Evolutionary conservation across 1,140 invertebrate species (phyloP).

Genomic region (Drosophila virilis): DNA sequence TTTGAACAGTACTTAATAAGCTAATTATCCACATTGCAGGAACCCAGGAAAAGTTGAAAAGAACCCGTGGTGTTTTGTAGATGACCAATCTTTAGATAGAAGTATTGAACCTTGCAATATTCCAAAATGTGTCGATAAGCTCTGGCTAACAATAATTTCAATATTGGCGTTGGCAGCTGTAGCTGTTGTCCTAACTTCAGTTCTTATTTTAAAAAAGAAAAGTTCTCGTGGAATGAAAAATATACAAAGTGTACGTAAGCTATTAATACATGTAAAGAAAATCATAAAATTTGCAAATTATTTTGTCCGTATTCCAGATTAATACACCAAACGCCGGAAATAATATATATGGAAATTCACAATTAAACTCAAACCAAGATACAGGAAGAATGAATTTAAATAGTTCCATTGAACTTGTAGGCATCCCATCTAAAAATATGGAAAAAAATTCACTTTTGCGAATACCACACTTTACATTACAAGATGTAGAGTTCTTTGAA

Average conservation of each 20-base stretch:
- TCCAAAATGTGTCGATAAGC: slow-evolving; percentile 90
- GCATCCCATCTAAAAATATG: slow-evolving; percentile 81
- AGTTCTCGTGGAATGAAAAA: slow-evolving; percentile 86
- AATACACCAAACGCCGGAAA: slow-evolving; percentile 89
- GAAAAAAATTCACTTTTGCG: slow-evolving; percentile 85
- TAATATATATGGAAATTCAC: slow-evolving; percentile 90
- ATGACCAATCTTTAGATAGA: slow-evolving; percentile 87
- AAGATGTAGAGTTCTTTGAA: slow-evolving; percentile 95
- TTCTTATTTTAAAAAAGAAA: slow-evolving; percentile 85
- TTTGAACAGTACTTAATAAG: background rate
- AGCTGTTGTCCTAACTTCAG: slow-evolving; percentile 80
- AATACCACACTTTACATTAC: slow-evolving; percentile 90
- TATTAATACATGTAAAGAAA: background rate
- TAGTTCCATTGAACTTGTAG: slow-evolving; percentile 44
- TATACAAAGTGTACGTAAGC: slow-evolving; percentile 86
- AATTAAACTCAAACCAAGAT: slow-evolving; percentile 90
- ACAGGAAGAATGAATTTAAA: slow-evolving; percentile 85
- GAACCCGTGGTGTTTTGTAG: slow-evolving; percentile 97
- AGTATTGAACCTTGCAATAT: slow-evolving; percentile 91
- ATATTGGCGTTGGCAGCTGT: slow-evolving; percentile 79
- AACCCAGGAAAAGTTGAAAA: slow-evolving; percentile 93
- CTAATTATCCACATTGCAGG: slow-evolving; percentile 79
- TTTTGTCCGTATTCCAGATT: slow-evolving; percentile 83
- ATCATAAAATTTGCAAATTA: slow-evolving; percentile 11
- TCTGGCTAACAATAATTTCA: slow-evolving; percentile 87